Conservation (phyloP, 1,140 invertebrate genomes). For the Dendrolimus punctatus region DNA sequence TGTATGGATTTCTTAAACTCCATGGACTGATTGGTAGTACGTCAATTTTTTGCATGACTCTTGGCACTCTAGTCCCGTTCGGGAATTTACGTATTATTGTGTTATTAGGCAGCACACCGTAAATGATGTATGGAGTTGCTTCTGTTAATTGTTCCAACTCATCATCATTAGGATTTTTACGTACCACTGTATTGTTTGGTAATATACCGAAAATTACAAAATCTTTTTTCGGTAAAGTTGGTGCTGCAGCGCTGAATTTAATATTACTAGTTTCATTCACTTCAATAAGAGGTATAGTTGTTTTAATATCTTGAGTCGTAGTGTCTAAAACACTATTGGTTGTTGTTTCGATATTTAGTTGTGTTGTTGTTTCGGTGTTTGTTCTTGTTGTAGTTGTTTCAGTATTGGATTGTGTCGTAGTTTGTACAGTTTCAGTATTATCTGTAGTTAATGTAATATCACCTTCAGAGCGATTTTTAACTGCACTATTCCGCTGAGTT, state of each 20-base stretch:
- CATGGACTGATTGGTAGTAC: conserved; percentile 71
- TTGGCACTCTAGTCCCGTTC: conserved; percentile 81
- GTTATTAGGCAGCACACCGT: conserved; percentile 81
- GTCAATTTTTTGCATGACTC: conserved; percentile 74
- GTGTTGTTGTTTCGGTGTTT: conserved; percentile 28
- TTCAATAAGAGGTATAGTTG: conserved; percentile 25
- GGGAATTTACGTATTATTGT: conserved; percentile 81
- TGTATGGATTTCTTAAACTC: conserved; percentile 71
- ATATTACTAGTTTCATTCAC: conserved; percentile 26
- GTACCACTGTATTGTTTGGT: conserved; percentile 82
- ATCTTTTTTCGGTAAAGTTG: conserved; percentile 73
- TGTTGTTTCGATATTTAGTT: conserved; percentile 28
- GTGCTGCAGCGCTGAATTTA: conserved; percentile 27
- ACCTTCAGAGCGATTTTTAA: conserved; percentile 20
- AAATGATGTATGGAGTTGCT: conserved; percentile 79
- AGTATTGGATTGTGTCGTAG: conserved; percentile 24
- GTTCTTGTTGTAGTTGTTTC: conserved; percentile 26
- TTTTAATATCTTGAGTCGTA: conserved; percentile 7
- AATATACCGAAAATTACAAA: conserved; percentile 81
- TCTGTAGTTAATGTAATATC: conserved; percentile 23
- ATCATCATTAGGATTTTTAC: conserved; percentile 79
- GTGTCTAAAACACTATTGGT: conserved; percentile 30
- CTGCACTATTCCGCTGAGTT: conserved; percentile 27
- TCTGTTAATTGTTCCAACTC: conserved; percentile 76
- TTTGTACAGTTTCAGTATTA: conserved; percentile 18